These are phyloP conservation scores for Rutilus rutilus DNA, from an alignment of 2,113 vertebrate genomes.

Conservation along the genomic window DNA sequence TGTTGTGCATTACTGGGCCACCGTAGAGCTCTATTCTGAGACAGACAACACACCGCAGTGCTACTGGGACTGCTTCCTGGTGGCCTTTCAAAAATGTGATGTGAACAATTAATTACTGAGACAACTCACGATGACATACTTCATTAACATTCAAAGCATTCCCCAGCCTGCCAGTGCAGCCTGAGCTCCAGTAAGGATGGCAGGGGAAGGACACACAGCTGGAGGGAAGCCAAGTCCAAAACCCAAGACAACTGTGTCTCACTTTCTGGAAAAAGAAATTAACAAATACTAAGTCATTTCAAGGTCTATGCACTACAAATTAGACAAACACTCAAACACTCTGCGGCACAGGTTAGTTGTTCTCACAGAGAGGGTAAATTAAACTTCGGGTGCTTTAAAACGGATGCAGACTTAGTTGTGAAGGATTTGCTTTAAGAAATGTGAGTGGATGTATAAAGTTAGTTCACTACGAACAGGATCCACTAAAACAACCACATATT, in stretches of 20 bases:
- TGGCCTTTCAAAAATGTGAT: constrained; percentile 59
- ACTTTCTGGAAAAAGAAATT: constrained; percentile 42
- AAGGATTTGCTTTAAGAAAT: neutral
- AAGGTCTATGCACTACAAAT: constrained; percentile 38
- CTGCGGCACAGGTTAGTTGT: neutral
- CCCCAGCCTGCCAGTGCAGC: constrained; percentile 32
- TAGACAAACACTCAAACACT: constrained; percentile 35
- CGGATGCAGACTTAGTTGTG: neutral
- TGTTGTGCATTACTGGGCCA: too few relatives aligned
- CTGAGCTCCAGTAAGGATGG: constrained; percentile 32
- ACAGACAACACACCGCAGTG: constrained; percentile 23
- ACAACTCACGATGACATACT: constrained; percentile 56
- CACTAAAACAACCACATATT: too few relatives aligned
- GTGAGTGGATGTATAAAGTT: too few relatives aligned
- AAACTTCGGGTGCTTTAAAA: neutral
- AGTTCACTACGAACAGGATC: too few relatives aligned
- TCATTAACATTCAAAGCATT: constrained; percentile 60
- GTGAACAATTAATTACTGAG: constrained; percentile 62
- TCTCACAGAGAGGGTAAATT: neutral
- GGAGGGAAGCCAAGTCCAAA: constrained; percentile 49
- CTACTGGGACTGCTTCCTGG: constrained; percentile 51
- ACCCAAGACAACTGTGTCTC: constrained; percentile 42
- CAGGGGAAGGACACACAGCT: constrained; percentile 47
- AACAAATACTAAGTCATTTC: constrained; percentile 51
- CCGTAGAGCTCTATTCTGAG: constrained; percentile 1